Evolutionary conservation across 2,888 invertebrate species (phyloP).

Genomic region (Macropis europaea): DNA sequence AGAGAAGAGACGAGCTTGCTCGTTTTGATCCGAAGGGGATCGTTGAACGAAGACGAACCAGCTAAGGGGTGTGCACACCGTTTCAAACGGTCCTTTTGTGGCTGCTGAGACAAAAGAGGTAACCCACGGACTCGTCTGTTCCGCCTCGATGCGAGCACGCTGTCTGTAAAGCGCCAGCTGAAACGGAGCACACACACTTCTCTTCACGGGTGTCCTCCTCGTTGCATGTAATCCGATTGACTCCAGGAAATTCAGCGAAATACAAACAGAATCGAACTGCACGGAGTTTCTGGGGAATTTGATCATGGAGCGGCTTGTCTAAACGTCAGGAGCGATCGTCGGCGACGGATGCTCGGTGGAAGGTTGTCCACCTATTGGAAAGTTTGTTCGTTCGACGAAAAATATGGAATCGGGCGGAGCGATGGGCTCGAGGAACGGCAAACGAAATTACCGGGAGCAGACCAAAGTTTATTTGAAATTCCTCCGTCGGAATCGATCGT

Average conservation of each 20-base stretch:
- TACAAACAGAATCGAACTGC: too few relatives aligned
- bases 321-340: too few relatives aligned
- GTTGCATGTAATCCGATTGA: slow-evolving; percentile 10
- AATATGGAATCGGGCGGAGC: background rate
- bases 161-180: slow-evolving; percentile 36
- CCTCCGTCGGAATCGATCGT: slow-evolving; percentile 41
- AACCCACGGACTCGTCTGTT: slow-evolving; percentile 34
- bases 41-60: slow-evolving; percentile 31
- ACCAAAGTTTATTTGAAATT: slow-evolving; percentile 43
- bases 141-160: background rate
- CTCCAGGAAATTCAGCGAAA: too few relatives aligned
- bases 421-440: slow-evolving; percentile 1
- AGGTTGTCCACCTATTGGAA: background rate
- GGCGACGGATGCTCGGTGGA: background rate
- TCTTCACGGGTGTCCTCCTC: background rate
- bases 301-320: too few relatives aligned
- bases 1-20: slow-evolving; percentile 21
- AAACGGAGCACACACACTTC: too few relatives aligned
- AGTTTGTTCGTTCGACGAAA: background rate
- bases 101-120: slow-evolving; percentile 34
- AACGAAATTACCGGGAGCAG: slow-evolving; percentile 38
- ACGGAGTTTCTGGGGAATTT: too few relatives aligned
- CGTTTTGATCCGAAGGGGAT: slow-evolving; percentile 35
- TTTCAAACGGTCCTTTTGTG: slow-evolving; percentile 50
- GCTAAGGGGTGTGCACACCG: slow-evolving; percentile 22